A percentile compares a stretch with the other conserved stretches of the same genome.
Evolutionary conservation across 2,113 vertebrate genomes (phyloP).

Genomic region (Bungarus multicinctus): DNA sequence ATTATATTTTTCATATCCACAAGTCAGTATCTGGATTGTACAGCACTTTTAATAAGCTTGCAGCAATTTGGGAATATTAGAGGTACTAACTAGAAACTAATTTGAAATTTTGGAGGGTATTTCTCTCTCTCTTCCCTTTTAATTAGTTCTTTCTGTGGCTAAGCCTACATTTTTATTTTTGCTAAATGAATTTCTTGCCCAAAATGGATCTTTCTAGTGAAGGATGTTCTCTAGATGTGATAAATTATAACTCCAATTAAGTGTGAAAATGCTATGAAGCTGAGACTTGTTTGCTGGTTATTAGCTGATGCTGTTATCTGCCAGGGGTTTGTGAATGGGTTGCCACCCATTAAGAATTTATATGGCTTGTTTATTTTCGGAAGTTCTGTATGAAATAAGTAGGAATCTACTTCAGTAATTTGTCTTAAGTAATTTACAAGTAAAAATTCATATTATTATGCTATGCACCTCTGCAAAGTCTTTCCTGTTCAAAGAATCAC

Average conservation of each 20-base stretch:
- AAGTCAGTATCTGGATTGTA: neutral
- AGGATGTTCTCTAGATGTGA: neutral
- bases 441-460: neutral
- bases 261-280: slow-evolving; percentile 2
- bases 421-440: neutral
- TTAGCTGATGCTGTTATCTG: neutral
- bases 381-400: neutral
- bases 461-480: neutral
- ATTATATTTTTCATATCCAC: neutral
- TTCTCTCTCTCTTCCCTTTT: neutral
- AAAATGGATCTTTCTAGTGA: slow-evolving; percentile 11
- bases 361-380: neutral
- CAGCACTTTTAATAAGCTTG: neutral
- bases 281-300: neutral
- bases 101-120: slow-evolving; percentile 5
- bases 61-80: neutral
- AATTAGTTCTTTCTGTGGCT: slow-evolving; percentile 11
- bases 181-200: slow-evolving; percentile 1
- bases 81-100: neutral
- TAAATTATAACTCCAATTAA: slow-evolving; percentile 1
- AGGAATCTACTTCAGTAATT: neutral
- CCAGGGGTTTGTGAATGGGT: neutral
- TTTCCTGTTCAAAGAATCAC: neutral
- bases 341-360: neutral
- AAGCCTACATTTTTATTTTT: slow-evolving; percentile 2